A percentile compares a stretch with the other conserved stretches of the same genome.
phyloP scores from a whole-genome alignment of 2,888 invertebrate genomes.

The Lissocephala sabroskyi region DNA sequence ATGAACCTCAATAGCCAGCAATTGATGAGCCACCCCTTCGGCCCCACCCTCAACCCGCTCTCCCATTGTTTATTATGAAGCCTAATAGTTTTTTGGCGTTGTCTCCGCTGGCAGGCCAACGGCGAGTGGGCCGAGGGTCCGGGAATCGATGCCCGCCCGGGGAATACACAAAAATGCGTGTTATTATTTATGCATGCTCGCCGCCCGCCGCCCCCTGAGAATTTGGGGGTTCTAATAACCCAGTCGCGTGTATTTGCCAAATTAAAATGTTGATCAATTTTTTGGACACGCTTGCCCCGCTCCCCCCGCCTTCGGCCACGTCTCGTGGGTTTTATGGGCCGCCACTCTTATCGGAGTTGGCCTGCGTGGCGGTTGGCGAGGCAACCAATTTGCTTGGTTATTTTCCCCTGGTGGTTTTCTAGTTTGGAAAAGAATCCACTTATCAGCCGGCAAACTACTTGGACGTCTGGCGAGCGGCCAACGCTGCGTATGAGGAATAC shows the following conservation, averaged over 20 bases:
- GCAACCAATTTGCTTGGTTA: too few relatives aligned
- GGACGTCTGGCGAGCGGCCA: too few relatives aligned
- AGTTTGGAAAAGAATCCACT: slow-evolving; percentile 37
- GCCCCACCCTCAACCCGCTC: too few relatives aligned
- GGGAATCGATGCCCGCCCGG: too few relatives aligned
- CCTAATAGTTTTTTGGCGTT: too few relatives aligned
- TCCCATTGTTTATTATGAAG: too few relatives aligned
- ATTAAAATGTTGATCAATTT: slow-evolving; percentile 49
- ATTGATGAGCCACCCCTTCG: too few relatives aligned
- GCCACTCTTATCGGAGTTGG: slow-evolving; percentile 37
- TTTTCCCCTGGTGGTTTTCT: slow-evolving; percentile 19
- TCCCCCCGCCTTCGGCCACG: background rate
- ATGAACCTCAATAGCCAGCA: too few relatives aligned
- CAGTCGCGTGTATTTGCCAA: slow-evolving; percentile 42
- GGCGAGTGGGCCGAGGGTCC: too few relatives aligned
- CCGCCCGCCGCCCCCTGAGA: background rate
- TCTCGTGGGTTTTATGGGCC: background rate
- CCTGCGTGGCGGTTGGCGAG: slow-evolving; percentile 20
- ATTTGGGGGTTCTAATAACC: slow-evolving; percentile 10
- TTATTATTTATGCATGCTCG: slow-evolving; percentile 40
- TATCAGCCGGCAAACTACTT: slow-evolving; percentile 5
- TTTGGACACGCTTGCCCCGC: background rate
- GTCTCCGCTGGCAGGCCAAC: too few relatives aligned
- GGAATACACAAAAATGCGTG: slow-evolving; percentile 3
- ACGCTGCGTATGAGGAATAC: too few relatives aligned